Base-by-base conservation (phyloP, 2,797 vertebrate genomes). In the Bradypodion pumilum region DNA sequence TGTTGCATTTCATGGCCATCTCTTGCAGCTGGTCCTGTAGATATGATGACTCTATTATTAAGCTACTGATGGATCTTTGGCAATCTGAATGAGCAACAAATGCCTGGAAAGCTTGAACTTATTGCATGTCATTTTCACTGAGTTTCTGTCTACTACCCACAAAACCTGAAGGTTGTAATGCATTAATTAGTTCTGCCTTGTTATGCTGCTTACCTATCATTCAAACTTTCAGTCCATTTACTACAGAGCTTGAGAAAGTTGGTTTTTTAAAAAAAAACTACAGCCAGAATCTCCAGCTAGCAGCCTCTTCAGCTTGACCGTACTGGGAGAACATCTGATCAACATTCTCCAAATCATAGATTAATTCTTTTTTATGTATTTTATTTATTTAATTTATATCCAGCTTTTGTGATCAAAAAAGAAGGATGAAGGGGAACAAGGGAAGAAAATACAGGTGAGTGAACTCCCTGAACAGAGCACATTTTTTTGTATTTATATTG, bases 31-130 rank as follows among this genome's bases (percentile, higher is more conserved):
- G 32, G 40, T 66, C 62, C 6, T 1, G 0, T 56, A 73, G 44
- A 13, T 29, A 63, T 85, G 21, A 84, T 1, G 2, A 23, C 75
- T 83, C 70, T 84, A 40, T 70, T 85, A 42, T 70, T 27, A 74
- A 40, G 1, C 1, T n/a, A 87, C 15, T 77, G 66, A 81, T 0
- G 0, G 5, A 76, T 73, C 74, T 56, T 68, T 44, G n/a, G 46
- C 4, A 15, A 29, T 84, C 74, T 86, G 86, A 37, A 86, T 42
- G n/a, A 6, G 68, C 35, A 59, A 29, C 8, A 37, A 65, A 65
- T n/a, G 35, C 19, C 29, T 59, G 74, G 6, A 68, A 29, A 12
- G 29, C 56, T 74, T 59, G n/a, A 69, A 15, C 15, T 56, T 4
- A 13, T n/a, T 2, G 27, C 49, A 80, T 42, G 21, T 27, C 74